Conservation (phyloP, 1,140 invertebrate genomes). For the Brachionus plicatilis region DNA sequence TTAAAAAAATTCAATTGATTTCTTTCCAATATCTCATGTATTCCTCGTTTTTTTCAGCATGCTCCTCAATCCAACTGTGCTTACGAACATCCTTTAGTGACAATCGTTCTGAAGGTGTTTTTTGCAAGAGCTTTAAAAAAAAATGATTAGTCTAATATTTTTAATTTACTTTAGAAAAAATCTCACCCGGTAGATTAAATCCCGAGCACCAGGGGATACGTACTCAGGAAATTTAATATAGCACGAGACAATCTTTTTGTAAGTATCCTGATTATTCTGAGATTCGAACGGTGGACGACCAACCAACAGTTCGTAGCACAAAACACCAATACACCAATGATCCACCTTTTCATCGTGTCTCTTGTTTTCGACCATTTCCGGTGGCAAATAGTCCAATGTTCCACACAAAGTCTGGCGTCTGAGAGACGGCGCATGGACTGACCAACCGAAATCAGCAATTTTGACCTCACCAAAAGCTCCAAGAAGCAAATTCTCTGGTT, state of each 20-base stretch:
- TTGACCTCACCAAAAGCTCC: conserved; percentile 78
- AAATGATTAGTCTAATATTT: not conserved
- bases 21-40: conserved; percentile 39
- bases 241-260: conserved; percentile 20
- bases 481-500: conserved; percentile 86
- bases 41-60: conserved; percentile 39
- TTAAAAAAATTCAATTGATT: not conserved
- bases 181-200: conserved; percentile 4
- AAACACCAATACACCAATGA: conserved; percentile 79
- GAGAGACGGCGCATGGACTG: conserved; percentile 27
- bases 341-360: conserved; percentile 65
- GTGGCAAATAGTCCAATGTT: conserved; percentile 87
- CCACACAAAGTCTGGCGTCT: conserved; percentile 85
- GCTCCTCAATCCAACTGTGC: conserved; percentile 27
- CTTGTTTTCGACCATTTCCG: conserved; percentile 86
- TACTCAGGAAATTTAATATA: conserved; percentile 39
- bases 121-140: conserved; percentile 13
- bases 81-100: conserved; percentile 30
- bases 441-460: conserved; percentile 83
- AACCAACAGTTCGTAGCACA: conserved; percentile 99
- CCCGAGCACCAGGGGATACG: not conserved
- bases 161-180: not conserved
- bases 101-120: not conserved
- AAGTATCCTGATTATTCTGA: not conserved
- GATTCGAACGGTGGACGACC: conserved; percentile 76